Base-by-base conservation (phyloP, 2,113 vertebrate genomes). In the Grammomys dolichurus region DNA sequence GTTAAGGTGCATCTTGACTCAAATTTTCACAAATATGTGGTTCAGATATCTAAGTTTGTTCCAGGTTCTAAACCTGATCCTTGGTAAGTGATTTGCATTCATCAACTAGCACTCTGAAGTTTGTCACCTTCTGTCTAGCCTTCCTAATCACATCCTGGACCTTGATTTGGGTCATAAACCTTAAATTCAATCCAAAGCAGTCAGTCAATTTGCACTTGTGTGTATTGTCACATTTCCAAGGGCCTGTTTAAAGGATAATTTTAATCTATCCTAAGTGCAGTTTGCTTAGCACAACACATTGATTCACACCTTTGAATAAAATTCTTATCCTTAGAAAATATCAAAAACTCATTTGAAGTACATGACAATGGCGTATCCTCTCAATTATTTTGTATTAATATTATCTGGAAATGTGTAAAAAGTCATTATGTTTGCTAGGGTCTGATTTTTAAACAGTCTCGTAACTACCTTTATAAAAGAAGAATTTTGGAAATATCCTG, bases 381-480 rank as follows among this genome's bases (percentile, higher is more conserved):
- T 75, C 67, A 31, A 78, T 87, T 95, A 9, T 65, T n/a, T 81
- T 78, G 51, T 85, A 24, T 69, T 88, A 22, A 36, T 88, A 88
- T 88, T 91, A 31, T 76, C 48, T 17, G 28, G 36, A 17, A 88
- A 93, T 94, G 46, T 84, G 70, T 87, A 72, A 85, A 75, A 80
- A 94, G 0, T 6, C 40, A 80, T 88, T 14, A 90, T 88, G 28
- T 28, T 63, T 60, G 17, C 90, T 78, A 91, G 48, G 67, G 1
- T 84, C 46, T 93, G 40, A 58, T 5, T 84, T 89, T 60, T 19
- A 56, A 88, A 92, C 60, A 78, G 1, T 24, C 65, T 58, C 7
- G 0, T 28, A 7, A 33, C 17, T 17, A 63, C 16, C 1, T 82
- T 80, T 84, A 48, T 80, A n/a, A 93, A n/a, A 80, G 28, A 24